Conservation (phyloP, 2,797 vertebrate genomes). For the Prionace glauca region DNA sequence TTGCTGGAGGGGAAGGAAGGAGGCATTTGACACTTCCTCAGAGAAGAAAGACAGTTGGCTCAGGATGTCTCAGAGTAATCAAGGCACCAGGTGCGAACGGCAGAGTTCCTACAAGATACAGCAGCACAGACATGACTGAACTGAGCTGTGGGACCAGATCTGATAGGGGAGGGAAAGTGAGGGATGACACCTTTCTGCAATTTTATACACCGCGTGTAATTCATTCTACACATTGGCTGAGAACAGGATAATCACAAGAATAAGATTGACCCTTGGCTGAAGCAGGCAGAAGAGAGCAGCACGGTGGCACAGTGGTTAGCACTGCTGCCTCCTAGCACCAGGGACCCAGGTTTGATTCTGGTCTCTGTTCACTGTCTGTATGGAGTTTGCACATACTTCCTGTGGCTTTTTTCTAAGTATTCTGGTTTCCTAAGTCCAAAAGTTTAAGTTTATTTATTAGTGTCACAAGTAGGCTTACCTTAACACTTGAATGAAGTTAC, state of each 20-base stretch:
- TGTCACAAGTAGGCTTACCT: too few species aligned
- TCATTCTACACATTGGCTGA: not conserved
- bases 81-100: not conserved
- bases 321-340: too few species aligned
- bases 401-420: too few species aligned
- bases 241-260: not conserved
- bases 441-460: too few species aligned
- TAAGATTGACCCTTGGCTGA: not conserved
- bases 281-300: not conserved
- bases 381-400: too few species aligned
- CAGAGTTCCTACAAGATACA: not conserved
- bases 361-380: too few species aligned
- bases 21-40: not conserved
- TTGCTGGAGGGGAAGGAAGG: conserved; percentile 14
- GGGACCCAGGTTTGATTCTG: too few species aligned
- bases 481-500: too few species aligned
- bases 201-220: not conserved
- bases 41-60: conserved; percentile 8
- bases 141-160: not conserved
- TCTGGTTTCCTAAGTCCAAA: too few species aligned
- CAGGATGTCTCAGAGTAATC: not conserved
- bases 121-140: not conserved
- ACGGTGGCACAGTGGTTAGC: too few species aligned
- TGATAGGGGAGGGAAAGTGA: not conserved
- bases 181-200: not conserved